Conservation (phyloP, 2,113 vertebrate genomes). For the Riparia riparia region DNA sequence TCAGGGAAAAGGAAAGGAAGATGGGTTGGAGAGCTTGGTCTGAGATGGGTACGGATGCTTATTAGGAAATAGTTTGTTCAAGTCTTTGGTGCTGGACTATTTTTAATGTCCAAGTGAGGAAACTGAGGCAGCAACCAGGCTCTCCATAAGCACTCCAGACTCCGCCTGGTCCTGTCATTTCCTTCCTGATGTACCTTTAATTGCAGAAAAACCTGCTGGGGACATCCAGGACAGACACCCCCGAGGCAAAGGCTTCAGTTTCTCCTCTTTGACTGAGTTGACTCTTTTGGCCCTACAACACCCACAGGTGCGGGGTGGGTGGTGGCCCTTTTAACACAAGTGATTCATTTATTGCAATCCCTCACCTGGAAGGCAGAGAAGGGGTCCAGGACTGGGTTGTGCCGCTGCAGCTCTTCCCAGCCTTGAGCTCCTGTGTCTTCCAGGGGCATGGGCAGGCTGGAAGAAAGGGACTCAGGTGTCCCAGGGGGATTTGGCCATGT, state of each 20-base stretch:
- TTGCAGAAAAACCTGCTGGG: not conserved
- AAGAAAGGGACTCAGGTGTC: not conserved
- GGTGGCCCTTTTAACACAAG: fast-evolving
- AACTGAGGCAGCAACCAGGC: not conserved
- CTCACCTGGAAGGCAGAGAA: not conserved
- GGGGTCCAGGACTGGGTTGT: not conserved
- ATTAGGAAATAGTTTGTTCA: not conserved
- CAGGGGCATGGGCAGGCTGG: not conserved
- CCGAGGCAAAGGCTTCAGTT: not conserved
- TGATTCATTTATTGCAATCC: not conserved
- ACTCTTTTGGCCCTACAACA: not conserved
- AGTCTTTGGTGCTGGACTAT: not conserved
- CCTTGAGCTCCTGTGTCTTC: not conserved
- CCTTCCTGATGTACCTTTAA: not conserved
- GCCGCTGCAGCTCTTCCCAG: not conserved
- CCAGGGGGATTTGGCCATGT: not conserved
- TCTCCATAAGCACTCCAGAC: not conserved
- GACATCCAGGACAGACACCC: not conserved
- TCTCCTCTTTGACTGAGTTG: not conserved
- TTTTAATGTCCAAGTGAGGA: not conserved
- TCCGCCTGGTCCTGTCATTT: not conserved
- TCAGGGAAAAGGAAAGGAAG: not conserved
- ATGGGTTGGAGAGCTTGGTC: not conserved
- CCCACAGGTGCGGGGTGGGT: not conserved
- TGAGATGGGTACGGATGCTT: fast-evolving